Percentiles rank a stretch among this genome's conserved stretches.
Evolutionary conservation across 1,140 invertebrate genomes (phyloP).

Genomic region (Brachystomella parvula): DNA sequence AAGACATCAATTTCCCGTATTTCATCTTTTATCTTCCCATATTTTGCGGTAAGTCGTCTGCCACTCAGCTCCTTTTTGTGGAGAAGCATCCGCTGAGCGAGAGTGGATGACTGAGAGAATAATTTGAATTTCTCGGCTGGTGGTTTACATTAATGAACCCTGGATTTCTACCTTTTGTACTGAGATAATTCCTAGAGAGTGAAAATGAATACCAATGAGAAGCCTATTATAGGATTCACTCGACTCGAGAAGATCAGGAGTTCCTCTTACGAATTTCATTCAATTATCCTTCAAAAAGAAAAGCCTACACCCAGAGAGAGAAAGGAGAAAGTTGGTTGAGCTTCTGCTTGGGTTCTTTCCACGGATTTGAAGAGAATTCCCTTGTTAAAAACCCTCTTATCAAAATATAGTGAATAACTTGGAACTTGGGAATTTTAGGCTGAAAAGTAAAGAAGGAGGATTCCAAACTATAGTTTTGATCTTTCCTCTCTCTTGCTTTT

Average conservation of each 20-base stretch:
- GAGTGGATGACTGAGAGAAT: no score
- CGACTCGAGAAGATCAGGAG: not conserved
- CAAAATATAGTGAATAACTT: not conserved
- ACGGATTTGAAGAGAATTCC: no score
- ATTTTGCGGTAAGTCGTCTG: no score
- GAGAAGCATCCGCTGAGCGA: no score
- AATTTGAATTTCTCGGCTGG: no score
- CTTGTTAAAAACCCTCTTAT: slow-evolving; percentile 5
- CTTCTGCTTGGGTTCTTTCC: not conserved
- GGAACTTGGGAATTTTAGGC: not conserved
- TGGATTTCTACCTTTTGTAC: no score
- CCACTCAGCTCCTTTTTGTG: no score
- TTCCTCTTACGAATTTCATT: not conserved
- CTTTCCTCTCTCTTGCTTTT: not conserved
- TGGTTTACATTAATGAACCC: no score
- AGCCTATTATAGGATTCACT: slow-evolving; percentile 5
- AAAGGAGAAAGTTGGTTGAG: not conserved
- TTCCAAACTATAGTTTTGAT: not conserved
- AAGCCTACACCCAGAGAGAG: not conserved
- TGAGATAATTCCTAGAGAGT: no score
- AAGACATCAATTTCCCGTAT: no score
- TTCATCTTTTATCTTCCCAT: no score
- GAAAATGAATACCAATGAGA: slow-evolving; percentile 4
- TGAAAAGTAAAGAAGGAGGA: not conserved
- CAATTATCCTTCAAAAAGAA: not conserved